Conservation (phyloP, 1,140 invertebrate species). For the Drosophila bifasciata region DNA sequence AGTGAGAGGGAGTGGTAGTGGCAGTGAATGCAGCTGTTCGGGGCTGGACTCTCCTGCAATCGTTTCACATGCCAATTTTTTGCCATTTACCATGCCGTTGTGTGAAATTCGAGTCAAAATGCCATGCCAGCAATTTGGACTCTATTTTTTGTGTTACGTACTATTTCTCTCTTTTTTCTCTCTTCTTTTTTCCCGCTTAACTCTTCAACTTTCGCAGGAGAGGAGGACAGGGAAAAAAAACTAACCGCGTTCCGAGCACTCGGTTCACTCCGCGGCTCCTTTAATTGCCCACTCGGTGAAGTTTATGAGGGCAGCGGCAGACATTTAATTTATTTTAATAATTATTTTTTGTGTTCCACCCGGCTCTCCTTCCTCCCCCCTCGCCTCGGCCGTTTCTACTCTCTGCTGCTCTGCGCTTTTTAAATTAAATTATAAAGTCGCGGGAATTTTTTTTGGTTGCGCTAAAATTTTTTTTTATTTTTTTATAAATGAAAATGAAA, state of each 20-base stretch:
- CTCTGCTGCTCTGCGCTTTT: conserved; percentile 58
- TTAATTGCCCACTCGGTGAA: conserved; percentile 73
- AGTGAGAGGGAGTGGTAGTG: no score
- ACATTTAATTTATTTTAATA: conserved; percentile 82
- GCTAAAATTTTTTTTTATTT: conserved; percentile 54
- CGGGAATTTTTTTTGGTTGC: conserved; percentile 47
- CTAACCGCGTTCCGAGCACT: conserved; percentile 38
- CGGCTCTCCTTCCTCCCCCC: no score
- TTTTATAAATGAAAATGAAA: conserved; percentile 77
- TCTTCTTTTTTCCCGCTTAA: conserved; percentile 32
- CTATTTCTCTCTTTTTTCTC: no score
- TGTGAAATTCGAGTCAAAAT: conserved; percentile 45
- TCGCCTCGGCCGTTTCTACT: not conserved
- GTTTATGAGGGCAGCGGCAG: conserved; percentile 75
- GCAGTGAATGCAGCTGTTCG: conserved; percentile 1
- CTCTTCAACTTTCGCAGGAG: conserved; percentile 27
- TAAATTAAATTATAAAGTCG: conserved; percentile 79
- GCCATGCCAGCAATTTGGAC: conserved; percentile 43
- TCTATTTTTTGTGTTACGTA: conserved; percentile 12
- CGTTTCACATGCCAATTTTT: conserved; percentile 43
- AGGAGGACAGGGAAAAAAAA: conserved; percentile 27
- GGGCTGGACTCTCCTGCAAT: conserved; percentile 12
- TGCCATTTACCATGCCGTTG: conserved; percentile 37
- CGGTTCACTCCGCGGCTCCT: conserved; percentile 24
- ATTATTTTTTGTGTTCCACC: conserved; percentile 57